These are phyloP conservation scores for Chironex yamaguchii DNA, from an alignment of 30 jellyfish, hydroid and myxozoan species.

Conservation along the genomic window DNA sequence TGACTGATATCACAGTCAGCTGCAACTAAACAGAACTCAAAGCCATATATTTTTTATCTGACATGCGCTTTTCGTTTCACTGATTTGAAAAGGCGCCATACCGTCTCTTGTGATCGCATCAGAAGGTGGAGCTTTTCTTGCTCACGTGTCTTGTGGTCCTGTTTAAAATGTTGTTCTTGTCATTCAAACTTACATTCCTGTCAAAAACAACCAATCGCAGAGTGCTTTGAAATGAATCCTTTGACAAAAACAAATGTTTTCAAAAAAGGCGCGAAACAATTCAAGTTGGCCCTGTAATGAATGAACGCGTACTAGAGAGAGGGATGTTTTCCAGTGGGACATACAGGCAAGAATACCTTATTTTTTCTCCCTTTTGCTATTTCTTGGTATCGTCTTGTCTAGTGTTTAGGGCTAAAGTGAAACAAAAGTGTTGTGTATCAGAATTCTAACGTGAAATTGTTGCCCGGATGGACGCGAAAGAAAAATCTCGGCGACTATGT, in stretches of 20 bases:
- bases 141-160: constrained; percentile 4
- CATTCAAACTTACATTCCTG: background rate
- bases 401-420: too few relatives aligned
- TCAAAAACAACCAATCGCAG: background rate
- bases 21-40: background rate
- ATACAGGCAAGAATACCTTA: background rate
- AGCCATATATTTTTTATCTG: background rate
- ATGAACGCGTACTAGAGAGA: background rate
- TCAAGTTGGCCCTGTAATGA: background rate
- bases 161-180: background rate
- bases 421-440: too few relatives aligned
- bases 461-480: too few relatives aligned
- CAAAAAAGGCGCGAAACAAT: constrained; percentile 1
- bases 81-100: background rate
- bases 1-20: background rate
- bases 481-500: too few relatives aligned
- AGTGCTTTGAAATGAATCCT: background rate
- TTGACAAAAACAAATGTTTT: background rate
- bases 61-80: background rate
- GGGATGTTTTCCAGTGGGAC: background rate
- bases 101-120: constrained; percentile 1
- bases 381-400: too few relatives aligned
- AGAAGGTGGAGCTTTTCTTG: background rate
- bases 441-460: too few relatives aligned
- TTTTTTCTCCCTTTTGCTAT: too few relatives aligned